These are phyloP conservation scores for Diplolepis rosae DNA, from an alignment of 2,888 invertebrate species.

Conservation along the genomic window DNA sequence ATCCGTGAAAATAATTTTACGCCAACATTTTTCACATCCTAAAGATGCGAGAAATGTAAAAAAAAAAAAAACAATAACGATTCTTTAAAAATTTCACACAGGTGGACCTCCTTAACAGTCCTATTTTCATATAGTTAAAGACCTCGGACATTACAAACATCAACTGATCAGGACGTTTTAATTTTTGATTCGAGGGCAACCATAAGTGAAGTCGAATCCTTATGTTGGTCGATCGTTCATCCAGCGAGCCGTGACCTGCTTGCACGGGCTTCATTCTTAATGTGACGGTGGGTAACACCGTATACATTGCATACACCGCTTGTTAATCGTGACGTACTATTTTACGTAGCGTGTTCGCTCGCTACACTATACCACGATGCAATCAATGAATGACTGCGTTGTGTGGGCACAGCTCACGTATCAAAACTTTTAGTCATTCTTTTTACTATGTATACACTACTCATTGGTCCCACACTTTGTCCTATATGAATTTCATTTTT, in stretches of 20 bases:
- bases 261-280: background rate
- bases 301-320: background rate
- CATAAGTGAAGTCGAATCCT: background rate
- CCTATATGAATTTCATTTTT: background rate
- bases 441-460: background rate
- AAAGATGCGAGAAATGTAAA: too few relatives aligned
- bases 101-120: too few relatives aligned
- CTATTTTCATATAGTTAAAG: background rate
- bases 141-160: background rate
- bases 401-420: background rate
- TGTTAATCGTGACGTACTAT: background rate
- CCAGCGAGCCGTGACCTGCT: background rate
- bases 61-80: too few relatives aligned
- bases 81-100: too few relatives aligned
- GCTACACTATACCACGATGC: constrained; percentile 36
- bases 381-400: constrained; percentile 31
- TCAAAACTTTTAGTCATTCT: background rate
- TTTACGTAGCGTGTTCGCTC: constrained; percentile 15
- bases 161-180: background rate
- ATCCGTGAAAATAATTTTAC: too few relatives aligned
- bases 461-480: background rate
- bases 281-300: background rate
- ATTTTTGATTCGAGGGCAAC: background rate
- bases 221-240: background rate
- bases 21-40: too few relatives aligned